Conservation (phyloP, 2,113 vertebrate genomes). For the Callorhinus ursinus region DNA sequence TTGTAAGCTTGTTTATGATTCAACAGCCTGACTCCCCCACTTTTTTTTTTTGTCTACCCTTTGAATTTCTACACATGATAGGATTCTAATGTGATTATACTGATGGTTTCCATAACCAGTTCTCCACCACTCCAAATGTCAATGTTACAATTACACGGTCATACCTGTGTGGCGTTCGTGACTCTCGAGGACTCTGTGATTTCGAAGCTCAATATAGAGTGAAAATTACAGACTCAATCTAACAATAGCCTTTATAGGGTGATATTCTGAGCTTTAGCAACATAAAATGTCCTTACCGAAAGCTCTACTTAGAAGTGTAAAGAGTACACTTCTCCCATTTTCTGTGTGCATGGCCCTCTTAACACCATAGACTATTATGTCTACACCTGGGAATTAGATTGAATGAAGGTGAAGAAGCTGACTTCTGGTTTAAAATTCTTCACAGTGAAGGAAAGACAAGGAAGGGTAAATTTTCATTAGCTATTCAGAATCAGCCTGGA, state of each 20-base stretch:
- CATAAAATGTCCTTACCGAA: conserved; percentile 18
- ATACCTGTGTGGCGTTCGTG: neutral
- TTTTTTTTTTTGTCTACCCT: neutral
- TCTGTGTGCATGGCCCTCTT: neutral
- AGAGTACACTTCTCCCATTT: conserved; percentile 30
- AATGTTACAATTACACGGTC: neutral
- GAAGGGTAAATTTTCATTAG: neutral
- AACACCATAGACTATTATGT: neutral
- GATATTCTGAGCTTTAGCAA: conserved; percentile 40
- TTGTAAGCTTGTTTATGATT: neutral
- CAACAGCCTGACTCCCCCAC: neutral
- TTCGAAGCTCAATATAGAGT: conserved; percentile 69
- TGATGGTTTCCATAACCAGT: neutral
- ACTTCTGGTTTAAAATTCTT: neutral
- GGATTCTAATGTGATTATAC: neutral
- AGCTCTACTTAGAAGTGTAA: conserved; percentile 22
- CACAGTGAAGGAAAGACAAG: neutral
- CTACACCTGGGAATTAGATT: neutral
- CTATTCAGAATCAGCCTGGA: neutral
- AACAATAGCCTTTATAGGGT: conserved; percentile 39
- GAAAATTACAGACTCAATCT: conserved; percentile 42
- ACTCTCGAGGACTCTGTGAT: conserved; percentile 58
- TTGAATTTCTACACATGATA: neutral
- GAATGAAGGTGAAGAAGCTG: conserved; percentile 30
- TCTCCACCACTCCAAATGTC: neutral